These are phyloP conservation scores for Epirrhoe alternata DNA, from an alignment of 2,888 invertebrate species.

Conservation along the genomic window DNA sequence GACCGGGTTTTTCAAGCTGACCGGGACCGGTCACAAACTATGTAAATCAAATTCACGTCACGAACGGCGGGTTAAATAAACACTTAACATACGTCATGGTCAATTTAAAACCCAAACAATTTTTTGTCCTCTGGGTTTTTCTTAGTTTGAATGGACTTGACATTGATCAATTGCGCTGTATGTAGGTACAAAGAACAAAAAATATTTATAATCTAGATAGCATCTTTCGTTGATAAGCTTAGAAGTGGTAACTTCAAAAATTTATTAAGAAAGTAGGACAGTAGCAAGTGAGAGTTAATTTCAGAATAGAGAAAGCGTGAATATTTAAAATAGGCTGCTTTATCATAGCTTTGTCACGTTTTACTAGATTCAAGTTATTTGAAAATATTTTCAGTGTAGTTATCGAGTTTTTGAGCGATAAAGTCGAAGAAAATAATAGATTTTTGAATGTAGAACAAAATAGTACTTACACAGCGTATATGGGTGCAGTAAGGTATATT, in stretches of 20 bases:
- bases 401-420: background rate
- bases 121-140: too few species aligned
- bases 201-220: too few species aligned
- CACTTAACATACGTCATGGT: too few species aligned
- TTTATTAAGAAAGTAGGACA: background rate
- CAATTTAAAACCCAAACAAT: too few species aligned
- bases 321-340: background rate
- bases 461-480: slow-evolving; percentile 66
- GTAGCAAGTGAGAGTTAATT: slow-evolving; percentile 1
- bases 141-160: too few species aligned
- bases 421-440: background rate
- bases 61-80: too few species aligned
- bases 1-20: too few species aligned
- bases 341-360: background rate
- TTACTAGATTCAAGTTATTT: background rate
- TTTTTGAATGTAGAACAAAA: slow-evolving; percentile 3
- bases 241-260: background rate
- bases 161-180: too few species aligned
- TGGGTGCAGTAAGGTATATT: slow-evolving; percentile 61
- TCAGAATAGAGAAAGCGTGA: background rate
- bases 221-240: background rate
- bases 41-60: too few species aligned
- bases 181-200: too few species aligned
- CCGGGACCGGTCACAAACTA: too few species aligned
- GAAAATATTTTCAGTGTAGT: background rate